Base-by-base conservation (phyloP, 2,113 vertebrate genomes). In the Oreochromis aureus region DNA sequence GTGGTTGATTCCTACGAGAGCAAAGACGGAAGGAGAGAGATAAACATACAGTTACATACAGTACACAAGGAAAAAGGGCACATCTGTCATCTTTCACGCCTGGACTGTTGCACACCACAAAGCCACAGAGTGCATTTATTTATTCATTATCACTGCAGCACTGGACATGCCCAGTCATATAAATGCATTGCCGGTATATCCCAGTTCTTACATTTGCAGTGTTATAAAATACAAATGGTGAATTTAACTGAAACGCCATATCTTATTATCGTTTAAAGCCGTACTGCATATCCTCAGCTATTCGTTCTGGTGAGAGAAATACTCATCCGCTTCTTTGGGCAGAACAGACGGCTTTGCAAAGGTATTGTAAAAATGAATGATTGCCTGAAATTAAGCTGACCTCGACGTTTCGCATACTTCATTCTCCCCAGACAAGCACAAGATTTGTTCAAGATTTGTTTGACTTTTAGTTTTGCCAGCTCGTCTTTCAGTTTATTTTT, bases 1-100 rank as follows among this genome's bases (percentile, higher is more conserved):
- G 51, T 58, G n/a, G 81, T 19, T 12, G 19, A 61, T 34, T 88
- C 89, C 79, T 63, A 48, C 48, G 78, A 81, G 24, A 82, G 87
- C 10, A 73, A 76, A 87, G 44, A 30, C 55, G 32, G 46, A 22
- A 53, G 80, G 63, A 87, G 46, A 82, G 9, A 82, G 46, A 85
- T 81, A 63, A 79, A 80, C 59, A 82, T 69, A 69, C 8, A 83
- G 56, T 12, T 16, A 76, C 46, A 86, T 78, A 90, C 27, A 51
- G 56, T 82, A 73, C 66, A 81, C 44, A 41, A n/a, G 41, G 51
- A 87, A 12, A 80, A 84, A 61, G 83, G 82, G 10, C 90, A 90
- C 89, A 92, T 90, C 90, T 94, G 91, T 58, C 34, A 90, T 89
- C 46, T 83, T 90, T 92, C 90, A 93, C 12, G 81, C 87, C 80